Evolutionary conservation across 1,140 invertebrate genomes (phyloP).

Genomic region (Drosophila sp.): DNA sequence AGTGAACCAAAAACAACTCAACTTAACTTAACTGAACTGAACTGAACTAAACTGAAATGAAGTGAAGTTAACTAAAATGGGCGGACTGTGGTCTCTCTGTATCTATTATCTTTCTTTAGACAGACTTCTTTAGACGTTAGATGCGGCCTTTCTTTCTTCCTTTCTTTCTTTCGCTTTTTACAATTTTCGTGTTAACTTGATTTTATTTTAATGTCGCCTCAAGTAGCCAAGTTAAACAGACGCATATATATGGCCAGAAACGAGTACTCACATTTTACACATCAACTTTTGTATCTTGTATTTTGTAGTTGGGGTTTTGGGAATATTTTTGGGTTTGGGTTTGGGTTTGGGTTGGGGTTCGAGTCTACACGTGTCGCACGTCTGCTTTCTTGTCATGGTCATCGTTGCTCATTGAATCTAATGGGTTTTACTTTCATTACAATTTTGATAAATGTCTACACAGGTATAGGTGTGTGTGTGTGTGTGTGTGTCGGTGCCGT

Average conservation of each 20-base stretch:
- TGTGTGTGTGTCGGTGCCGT: conserved; percentile 4
- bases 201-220: conserved; percentile 73
- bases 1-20: conserved; percentile 13
- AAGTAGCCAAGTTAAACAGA: conserved; percentile 22
- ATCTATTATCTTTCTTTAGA: conserved; percentile 25
- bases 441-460: conserved; percentile 44
- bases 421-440: conserved; percentile 81
- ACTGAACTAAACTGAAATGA: conserved; percentile 16
- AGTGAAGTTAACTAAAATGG: conserved; percentile 32
- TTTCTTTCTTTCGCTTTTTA: conserved; percentile 33
- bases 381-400: conserved; percentile 73
- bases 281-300: not conserved
- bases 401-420: conserved; percentile 67
- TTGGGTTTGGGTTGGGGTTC: not conserved
- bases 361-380: conserved; percentile 47
- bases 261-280: conserved; percentile 2
- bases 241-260: conserved; percentile 11
- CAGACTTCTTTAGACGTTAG: conserved; percentile 30
- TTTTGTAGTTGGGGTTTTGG: not conserved
- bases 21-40: conserved; percentile 14
- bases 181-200: conserved; percentile 63
- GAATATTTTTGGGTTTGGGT: not conserved
- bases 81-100: conserved; percentile 17
- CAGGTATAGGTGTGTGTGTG: not conserved
- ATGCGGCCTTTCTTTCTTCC: conserved; percentile 39